Percentiles rank a stretch among this genome's conserved stretches.
Conservation (phyloP, 2,797 vertebrate species). For the Coendou prehensilis region DNA sequence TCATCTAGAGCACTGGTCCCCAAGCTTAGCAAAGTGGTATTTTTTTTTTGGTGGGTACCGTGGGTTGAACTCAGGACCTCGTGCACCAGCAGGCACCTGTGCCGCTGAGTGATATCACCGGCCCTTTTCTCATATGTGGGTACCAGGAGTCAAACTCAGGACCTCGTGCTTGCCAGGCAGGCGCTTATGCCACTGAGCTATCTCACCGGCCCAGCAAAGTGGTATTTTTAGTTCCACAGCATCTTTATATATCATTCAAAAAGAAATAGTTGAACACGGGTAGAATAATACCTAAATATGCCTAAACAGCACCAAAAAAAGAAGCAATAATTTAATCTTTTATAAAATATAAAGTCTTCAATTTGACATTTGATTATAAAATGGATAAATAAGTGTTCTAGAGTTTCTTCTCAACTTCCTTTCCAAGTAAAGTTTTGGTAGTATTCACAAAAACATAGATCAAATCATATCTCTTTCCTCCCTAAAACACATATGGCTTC, state of each 20-base stretch:
- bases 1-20: neutral
- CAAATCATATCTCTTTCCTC: neutral
- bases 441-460: neutral
- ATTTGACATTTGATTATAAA: conserved; percentile 59
- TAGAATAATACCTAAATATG: neutral
- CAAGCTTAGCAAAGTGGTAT: neutral
- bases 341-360: conserved; percentile 1
- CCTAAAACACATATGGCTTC: neutral
- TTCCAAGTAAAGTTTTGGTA: conserved; percentile 2
- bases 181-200: no score
- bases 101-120: no score
- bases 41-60: no score
- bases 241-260: neutral
- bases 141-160: no score
- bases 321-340: neutral
- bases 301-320: neutral
- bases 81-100: no score
- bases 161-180: no score
- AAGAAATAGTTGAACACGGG: neutral
- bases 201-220: no score
- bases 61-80: no score
- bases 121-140: no score
- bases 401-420: conserved; percentile 29
- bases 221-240: neutral
- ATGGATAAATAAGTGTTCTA: neutral